Conservation (phyloP, 2,888 invertebrate genomes). For the Lepas anatifera region DNA sequence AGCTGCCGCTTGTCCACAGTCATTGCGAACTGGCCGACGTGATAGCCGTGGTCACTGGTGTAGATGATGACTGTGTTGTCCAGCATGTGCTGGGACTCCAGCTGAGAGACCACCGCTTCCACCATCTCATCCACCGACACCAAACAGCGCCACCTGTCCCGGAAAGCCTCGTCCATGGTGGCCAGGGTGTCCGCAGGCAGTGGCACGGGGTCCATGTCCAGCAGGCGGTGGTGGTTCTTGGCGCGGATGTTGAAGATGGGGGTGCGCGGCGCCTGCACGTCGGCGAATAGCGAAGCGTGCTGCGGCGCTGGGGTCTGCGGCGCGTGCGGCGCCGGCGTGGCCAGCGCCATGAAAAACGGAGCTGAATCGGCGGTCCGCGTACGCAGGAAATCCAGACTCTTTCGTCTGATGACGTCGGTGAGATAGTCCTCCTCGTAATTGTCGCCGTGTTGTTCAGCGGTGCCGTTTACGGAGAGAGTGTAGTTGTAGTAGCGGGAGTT, state of each 20-base stretch:
- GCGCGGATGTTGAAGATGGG: slow-evolving; percentile 44
- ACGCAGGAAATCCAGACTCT: slow-evolving; percentile 31
- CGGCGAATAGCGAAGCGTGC: slow-evolving; percentile 49
- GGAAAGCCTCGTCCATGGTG: slow-evolving; percentile 55
- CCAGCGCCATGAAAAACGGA: slow-evolving; percentile 73
- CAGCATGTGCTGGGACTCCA: slow-evolving; percentile 44
- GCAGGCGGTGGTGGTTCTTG: slow-evolving; percentile 74
- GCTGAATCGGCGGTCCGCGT: slow-evolving; percentile 21
- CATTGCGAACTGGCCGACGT: slow-evolving; percentile 68
- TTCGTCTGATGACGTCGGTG: slow-evolving; percentile 58
- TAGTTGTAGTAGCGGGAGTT: slow-evolving; percentile 91
- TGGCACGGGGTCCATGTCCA: slow-evolving; percentile 52
- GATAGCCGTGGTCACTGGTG: slow-evolving; percentile 84
- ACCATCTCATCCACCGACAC: slow-evolving; percentile 80
- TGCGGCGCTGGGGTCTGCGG: slow-evolving; percentile 72
- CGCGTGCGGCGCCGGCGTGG: slow-evolving; percentile 75
- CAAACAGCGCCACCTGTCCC: slow-evolving; percentile 62
- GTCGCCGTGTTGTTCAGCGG: slow-evolving; percentile 45
- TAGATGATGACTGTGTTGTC: slow-evolving; percentile 68
- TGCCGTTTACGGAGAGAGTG: slow-evolving; percentile 66
- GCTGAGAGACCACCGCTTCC: slow-evolving; percentile 44
- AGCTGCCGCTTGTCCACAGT: slow-evolving; percentile 81
- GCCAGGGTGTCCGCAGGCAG: slow-evolving; percentile 47
- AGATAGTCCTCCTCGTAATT: slow-evolving; percentile 51
- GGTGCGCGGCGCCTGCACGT: slow-evolving; percentile 47